phyloP scores from a whole-genome alignment of 2,888 invertebrate genomes.

The Andrena bucephala region DNA sequence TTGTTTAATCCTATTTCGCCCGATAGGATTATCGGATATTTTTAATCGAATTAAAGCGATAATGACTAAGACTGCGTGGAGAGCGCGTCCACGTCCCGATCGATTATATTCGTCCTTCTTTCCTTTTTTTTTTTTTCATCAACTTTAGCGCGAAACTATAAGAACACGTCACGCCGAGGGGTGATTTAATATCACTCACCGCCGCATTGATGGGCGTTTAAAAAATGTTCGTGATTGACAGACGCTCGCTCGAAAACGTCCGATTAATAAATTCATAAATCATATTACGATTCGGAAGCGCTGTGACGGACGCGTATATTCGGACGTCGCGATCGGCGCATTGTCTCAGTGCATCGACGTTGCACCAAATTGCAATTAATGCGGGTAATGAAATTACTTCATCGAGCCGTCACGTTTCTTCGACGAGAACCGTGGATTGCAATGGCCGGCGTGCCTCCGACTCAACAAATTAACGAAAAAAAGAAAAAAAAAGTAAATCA shows the following conservation, averaged over 20 bases:
- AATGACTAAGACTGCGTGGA: conserved; percentile 47
- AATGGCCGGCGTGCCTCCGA: neutral
- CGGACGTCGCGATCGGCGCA: conserved; percentile 40
- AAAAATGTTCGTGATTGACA: conserved; percentile 53
- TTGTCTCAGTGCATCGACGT: conserved; percentile 52
- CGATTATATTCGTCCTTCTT: conserved; percentile 17
- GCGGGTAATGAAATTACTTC: conserved; percentile 36
- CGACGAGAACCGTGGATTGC: neutral
- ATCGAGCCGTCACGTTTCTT: neutral
- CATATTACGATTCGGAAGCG: conserved; percentile 61
- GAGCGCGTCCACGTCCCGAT: conserved; percentile 8
- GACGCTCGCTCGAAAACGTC: conserved; percentile 56
- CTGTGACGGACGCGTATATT: conserved; percentile 62
- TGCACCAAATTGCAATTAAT: conserved; percentile 55
- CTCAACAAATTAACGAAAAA: neutral
- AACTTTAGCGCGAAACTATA: neutral
- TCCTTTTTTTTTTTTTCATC: neutral
- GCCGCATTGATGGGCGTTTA: conserved; percentile 54
- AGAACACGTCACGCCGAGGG: neutral
- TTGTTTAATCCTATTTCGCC: conserved; percentile 57
- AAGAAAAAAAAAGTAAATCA: neutral
- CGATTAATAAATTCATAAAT: conserved; percentile 71
- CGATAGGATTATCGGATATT: conserved; percentile 64
- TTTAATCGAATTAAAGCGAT: conserved; percentile 70
- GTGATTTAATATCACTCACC: conserved; percentile 19